Base-by-base conservation (phyloP, 2,888 invertebrate species). In the Loripinus fragilis region DNA sequence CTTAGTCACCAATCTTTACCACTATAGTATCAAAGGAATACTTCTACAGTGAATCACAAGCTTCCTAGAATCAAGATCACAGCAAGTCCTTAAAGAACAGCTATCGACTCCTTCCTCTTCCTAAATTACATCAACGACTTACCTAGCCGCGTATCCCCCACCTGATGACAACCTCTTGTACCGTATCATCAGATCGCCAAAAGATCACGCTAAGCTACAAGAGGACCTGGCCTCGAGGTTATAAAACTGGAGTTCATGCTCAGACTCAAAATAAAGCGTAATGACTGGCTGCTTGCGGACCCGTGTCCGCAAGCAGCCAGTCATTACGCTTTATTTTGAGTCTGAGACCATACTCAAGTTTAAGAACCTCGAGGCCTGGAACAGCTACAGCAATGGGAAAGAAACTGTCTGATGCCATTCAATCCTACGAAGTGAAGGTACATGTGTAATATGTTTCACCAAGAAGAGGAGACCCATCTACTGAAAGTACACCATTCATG, bases 1-100 rank as follows among this genome's bases (percentile, higher is more conserved):
- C 12, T 50, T 55, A 28, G 35, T 42, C 3, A 8, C 0, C 23
- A 74, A 74, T 33, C 45, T 68, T 12, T 8, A 74, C 25, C 65
- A 67, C 50, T 71, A 71, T 35, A 60, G 64, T n/a, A 42, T 45
- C n/a, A 41, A 45, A 67, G 67, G 45, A 15, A 28, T 25, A 10
- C 35, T 71, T 2, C 41, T 20, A n/a, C 5, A 2, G 5, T 67
- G 67, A 45, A 67, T 45, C 23, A 41, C 15, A n/a, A 23, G 23
- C 17, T 67, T 67, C 42, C 67, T 67, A 10, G 12, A 3, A 3
- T 10, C 10, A 10, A 15, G 67, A 17, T 30, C 23, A 17, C 67
- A 67, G 17, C 17, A 42, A 17, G 45, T 67, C 23, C 8, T 25
- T 10, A 5, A 42, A 10, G 67, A 67, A 17, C 7, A 45, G 2